Evolutionary conservation across 1,140 invertebrate genomes (phyloP).

Genomic region (Vanessa atalanta): DNA sequence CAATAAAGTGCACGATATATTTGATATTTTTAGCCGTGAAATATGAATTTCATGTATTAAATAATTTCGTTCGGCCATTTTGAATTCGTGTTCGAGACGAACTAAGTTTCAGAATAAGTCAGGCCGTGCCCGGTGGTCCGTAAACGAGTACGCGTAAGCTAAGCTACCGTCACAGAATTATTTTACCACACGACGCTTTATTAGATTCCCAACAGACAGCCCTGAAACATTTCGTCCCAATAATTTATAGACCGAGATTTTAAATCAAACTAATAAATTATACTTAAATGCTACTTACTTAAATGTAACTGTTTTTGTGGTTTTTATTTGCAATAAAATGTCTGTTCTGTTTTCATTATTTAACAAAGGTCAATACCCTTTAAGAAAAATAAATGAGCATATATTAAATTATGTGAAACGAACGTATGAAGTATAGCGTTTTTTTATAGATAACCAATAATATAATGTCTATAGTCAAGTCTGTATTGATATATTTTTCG

Average conservation of each 20-base stretch:
- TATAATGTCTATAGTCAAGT: too few relatives aligned
- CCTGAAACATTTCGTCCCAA: neutral
- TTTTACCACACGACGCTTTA: slow-evolving; percentile 2
- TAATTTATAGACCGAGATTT: neutral
- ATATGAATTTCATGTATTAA: too few relatives aligned
- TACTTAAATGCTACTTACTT: neutral
- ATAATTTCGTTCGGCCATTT: neutral
- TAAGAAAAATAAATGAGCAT: too few relatives aligned
- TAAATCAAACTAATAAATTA: neutral
- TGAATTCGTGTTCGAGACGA: neutral
- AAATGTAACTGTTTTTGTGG: neutral
- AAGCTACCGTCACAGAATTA: neutral
- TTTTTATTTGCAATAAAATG: neutral
- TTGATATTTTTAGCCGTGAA: neutral
- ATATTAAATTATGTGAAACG: too few relatives aligned
- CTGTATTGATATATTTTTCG: too few relatives aligned
- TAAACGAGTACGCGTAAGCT: slow-evolving; percentile 5
- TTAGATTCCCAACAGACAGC: neutral
- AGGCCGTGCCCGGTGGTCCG: slow-evolving; percentile 41
- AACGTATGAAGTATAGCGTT: too few relatives aligned
- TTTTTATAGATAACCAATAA: too few relatives aligned
- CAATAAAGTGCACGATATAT: too few relatives aligned
- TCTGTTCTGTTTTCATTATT: neutral
- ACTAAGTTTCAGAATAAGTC: slow-evolving; percentile 36
- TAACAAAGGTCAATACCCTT: too few relatives aligned